These are phyloP conservation scores for Drosophila teissieri DNA, from an alignment of 1,140 invertebrate species.

Conservation along the genomic window DNA sequence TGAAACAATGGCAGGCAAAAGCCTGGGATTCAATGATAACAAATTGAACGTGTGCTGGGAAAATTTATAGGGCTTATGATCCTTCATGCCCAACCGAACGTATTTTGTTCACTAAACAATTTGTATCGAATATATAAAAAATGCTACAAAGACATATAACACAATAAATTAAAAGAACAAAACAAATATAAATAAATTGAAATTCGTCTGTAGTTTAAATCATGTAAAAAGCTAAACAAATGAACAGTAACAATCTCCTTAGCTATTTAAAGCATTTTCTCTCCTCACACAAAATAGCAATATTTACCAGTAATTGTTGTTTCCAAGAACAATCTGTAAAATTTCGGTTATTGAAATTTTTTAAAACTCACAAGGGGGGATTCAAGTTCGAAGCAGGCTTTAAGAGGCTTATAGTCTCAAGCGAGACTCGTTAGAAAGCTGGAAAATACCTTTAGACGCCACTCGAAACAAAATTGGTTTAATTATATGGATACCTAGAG, in stretches of 20 bases:
- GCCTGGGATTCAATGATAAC: constrained; percentile 37
- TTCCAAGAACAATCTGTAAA: neutral
- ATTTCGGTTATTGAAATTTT: neutral
- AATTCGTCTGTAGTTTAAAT: too few relatives aligned
- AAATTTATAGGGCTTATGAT: constrained; percentile 1
- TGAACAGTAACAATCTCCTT: neutral
- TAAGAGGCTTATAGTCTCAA: constrained; percentile 23
- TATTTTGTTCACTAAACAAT: neutral
- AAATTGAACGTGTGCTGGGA: constrained; percentile 21
- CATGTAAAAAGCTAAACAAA: too few relatives aligned
- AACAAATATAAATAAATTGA: too few relatives aligned
- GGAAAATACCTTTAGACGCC: constrained; percentile 24
- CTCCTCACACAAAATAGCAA: too few relatives aligned
- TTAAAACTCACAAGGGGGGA: neutral
- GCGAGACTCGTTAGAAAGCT: neutral
- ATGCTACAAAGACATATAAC: too few relatives aligned
- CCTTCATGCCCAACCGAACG: neutral
- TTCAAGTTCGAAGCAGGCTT: neutral
- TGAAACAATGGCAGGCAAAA: constrained; percentile 31
- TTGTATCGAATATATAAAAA: neutral
- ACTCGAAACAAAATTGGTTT: constrained; percentile 37
- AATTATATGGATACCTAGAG: constrained; percentile 32
- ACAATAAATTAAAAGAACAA: too few relatives aligned
- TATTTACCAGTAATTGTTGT: constrained; percentile 1
- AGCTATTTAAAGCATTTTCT: neutral